Conservation (phyloP, 2,888 invertebrate species). For the Amphipoea oculea region DNA sequence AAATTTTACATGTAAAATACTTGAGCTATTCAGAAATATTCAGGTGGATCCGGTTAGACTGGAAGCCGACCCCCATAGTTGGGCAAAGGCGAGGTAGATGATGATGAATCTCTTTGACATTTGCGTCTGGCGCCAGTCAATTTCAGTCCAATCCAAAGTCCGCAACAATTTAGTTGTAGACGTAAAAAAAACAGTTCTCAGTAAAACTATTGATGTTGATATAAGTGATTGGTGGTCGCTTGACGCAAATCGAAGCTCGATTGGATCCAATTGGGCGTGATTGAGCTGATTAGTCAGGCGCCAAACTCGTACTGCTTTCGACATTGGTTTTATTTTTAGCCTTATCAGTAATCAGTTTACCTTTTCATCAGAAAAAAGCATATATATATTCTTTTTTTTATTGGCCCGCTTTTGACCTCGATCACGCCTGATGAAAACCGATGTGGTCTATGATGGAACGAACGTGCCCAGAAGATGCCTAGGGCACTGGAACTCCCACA, state of each 20-base stretch:
- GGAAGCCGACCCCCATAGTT: not conserved
- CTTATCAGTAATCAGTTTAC: slow-evolving; percentile 41
- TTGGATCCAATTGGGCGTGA: slow-evolving; percentile 73
- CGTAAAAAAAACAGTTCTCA: slow-evolving; percentile 66
- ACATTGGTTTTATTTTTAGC: slow-evolving; percentile 53
- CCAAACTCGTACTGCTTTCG: slow-evolving; percentile 60
- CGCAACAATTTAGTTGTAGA: slow-evolving; percentile 63
- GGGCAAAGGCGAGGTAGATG: not conserved
- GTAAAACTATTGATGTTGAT: slow-evolving; percentile 62
- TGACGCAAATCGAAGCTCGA: slow-evolving; percentile 73
- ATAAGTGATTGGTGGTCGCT: slow-evolving; percentile 65
- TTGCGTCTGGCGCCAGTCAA: slow-evolving; percentile 50
- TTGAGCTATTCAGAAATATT: not conserved
- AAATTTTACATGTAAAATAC: not conserved
- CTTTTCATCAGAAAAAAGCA: slow-evolving; percentile 1
- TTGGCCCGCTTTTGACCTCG: no score
- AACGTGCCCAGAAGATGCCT: no score
- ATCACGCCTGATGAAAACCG: no score
- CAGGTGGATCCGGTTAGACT: not conserved
- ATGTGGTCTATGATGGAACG: no score
- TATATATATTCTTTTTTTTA: no score
- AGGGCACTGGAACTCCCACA: no score
- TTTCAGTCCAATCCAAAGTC: slow-evolving; percentile 63
- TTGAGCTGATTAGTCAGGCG: slow-evolving; percentile 67
- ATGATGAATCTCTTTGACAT: slow-evolving; percentile 1